A percentile compares a stretch with the other conserved stretches of the same genome.
phyloP scores from a whole-genome alignment of 1,140 invertebrate genomes.

The Halesus radiatus region DNA sequence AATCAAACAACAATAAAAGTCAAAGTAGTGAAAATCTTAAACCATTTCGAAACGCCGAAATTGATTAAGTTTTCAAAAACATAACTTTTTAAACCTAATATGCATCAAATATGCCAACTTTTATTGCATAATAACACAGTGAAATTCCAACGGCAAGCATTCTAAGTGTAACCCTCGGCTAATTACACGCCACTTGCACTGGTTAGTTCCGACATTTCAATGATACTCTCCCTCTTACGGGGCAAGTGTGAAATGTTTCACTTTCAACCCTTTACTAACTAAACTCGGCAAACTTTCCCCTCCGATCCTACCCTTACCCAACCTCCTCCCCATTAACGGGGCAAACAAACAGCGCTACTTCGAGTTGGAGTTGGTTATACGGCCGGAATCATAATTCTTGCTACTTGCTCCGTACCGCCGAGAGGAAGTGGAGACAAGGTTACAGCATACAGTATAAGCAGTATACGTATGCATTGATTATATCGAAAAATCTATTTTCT shows the following conservation, averaged over 20 bases:
- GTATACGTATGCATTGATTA: no score
- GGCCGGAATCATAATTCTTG: not conserved
- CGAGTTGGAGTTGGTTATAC: not conserved
- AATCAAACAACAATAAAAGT: no score
- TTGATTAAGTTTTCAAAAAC: no score
- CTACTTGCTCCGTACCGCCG: not conserved
- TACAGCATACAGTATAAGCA: not conserved
- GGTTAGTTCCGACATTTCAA: constrained; percentile 45
- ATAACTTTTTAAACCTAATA: no score
- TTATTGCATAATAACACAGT: no score
- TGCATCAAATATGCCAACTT: no score
- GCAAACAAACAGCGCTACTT: constrained; percentile 18
- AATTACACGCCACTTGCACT: constrained; percentile 21
- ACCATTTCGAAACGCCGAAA: no score
- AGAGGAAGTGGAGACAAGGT: not conserved
- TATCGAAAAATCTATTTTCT: no score
- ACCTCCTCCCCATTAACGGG: not conserved
- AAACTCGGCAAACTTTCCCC: constrained; percentile 50
- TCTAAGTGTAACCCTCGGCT: not conserved
- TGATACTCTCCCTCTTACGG: constrained; percentile 51
- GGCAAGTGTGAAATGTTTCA: constrained; percentile 56
- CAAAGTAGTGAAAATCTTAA: no score
- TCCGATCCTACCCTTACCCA: not conserved
- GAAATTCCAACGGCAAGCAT: no score
- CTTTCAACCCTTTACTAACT: constrained; percentile 52